Conservation (phyloP, 2,888 invertebrate genomes). For the Molanna angustata region DNA sequence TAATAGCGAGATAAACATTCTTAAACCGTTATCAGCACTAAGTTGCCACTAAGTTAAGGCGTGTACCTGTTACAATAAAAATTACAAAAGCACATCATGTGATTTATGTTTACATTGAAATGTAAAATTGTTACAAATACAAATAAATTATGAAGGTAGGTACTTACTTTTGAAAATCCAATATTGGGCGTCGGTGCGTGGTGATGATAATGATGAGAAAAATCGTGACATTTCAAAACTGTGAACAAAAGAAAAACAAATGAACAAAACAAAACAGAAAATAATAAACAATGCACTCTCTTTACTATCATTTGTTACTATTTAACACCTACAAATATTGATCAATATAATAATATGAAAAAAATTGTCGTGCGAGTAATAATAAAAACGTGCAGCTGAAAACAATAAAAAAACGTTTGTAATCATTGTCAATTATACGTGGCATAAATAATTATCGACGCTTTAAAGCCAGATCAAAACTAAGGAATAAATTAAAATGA, state of each 20-base stretch:
- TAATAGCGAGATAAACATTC: no score
- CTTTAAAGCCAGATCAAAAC: not conserved
- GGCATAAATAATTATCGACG: constrained; percentile 20
- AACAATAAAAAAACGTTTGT: constrained; percentile 9
- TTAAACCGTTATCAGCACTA: no score
- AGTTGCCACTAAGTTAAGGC: no score
- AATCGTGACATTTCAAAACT: constrained; percentile 84
- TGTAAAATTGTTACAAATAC: no score
- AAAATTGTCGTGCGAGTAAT: not conserved
- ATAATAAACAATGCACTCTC: not conserved
- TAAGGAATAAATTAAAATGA: not conserved
- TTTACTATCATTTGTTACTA: not conserved
- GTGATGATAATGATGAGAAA: constrained; percentile 63
- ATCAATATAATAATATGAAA: not conserved
- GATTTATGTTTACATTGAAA: no score
- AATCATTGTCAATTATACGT: constrained; percentile 22
- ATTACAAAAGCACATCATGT: no score
- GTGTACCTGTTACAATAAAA: no score
- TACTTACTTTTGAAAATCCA: constrained; percentile 87
- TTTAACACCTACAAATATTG: constrained; percentile 4
- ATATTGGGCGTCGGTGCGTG: constrained; percentile 79
- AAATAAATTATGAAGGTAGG: not conserved
- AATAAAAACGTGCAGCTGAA: constrained; percentile 8
- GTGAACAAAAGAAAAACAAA: constrained; percentile 42
- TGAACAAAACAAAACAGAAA: constrained; percentile 10